Percentiles rank a stretch among this genome's conserved stretches.
These are phyloP conservation scores for Acanthosepion esculentum DNA, from an alignment of 2,888 invertebrate species.

Conservation along the genomic window DNA sequence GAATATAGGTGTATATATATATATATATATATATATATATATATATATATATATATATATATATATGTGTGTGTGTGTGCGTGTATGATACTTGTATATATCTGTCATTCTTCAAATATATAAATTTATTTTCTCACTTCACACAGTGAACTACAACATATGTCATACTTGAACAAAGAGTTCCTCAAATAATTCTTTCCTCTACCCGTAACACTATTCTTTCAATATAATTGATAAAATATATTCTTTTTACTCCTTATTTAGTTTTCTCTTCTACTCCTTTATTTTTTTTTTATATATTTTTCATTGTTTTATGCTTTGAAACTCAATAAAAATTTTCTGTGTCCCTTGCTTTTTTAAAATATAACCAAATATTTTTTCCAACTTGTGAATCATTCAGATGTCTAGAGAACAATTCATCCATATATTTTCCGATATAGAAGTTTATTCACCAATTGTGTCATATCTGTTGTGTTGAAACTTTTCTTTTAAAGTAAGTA, in stretches of 20 bases:
- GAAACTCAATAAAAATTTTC: no score
- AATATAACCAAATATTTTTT: not conserved
- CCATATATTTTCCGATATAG: not conserved
- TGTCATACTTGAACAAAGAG: constrained; percentile 4
- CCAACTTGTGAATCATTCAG: not conserved
- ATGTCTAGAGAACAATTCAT: not conserved
- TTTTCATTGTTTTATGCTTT: no score
- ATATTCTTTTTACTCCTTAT: not conserved
- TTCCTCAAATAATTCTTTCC: not conserved
- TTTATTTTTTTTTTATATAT: no score
- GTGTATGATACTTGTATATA: no score
- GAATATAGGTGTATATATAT: no score
- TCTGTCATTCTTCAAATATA: not conserved
- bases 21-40: no score
- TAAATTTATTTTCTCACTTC: not conserved
- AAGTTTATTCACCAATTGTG: not conserved
- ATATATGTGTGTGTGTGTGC: no score
- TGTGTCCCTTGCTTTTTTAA: not conserved
- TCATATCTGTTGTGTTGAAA: no score
- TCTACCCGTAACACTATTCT: not conserved
- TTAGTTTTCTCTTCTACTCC: not conserved
- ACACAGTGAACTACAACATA: not conserved
- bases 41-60: no score
- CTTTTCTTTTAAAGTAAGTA: no score
- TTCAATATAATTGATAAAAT: not conserved